Evolutionary conservation across 2,888 invertebrate genomes (phyloP).

Genomic region (Tipula helvola): DNA sequence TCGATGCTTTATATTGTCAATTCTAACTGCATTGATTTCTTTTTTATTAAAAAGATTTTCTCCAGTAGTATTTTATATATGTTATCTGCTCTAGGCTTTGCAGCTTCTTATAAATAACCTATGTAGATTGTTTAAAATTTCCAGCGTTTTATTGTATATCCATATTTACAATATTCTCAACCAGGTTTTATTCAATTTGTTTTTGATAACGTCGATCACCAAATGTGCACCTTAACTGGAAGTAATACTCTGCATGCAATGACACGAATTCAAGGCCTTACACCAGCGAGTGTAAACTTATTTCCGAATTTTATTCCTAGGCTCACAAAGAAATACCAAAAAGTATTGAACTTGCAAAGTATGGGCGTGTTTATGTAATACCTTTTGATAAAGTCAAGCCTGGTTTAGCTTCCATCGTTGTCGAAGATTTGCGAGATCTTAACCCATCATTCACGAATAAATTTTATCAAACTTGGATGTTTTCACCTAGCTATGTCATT

Average conservation of each 20-base stretch:
- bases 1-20: background rate
- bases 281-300: too few relatives aligned
- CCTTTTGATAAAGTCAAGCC: too few relatives aligned
- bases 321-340: too few relatives aligned
- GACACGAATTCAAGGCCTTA: too few relatives aligned
- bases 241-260: too few relatives aligned
- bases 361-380: too few relatives aligned
- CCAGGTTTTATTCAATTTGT: constrained; percentile 9
- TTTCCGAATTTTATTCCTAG: too few relatives aligned
- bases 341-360: too few relatives aligned
- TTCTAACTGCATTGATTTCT: constrained; percentile 13
- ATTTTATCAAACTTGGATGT: background rate
- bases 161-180: constrained; percentile 23
- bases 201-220: constrained; percentile 14
- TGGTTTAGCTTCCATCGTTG: too few relatives aligned
- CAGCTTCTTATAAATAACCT: constrained; percentile 25
- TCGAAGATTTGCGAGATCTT: too few relatives aligned
- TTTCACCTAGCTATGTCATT: background rate
- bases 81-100: constrained; percentile 14
- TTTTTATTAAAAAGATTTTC: constrained; percentile 12
- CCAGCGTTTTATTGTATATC: constrained; percentile 26
- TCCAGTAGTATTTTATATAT: constrained; percentile 13
- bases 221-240: constrained; percentile 12
- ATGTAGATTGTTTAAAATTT: constrained; percentile 22
- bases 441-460: too few relatives aligned